These are phyloP conservation scores for Drosophila picticornis DNA, from an alignment of 2,888 invertebrate genomes.

Conservation along the genomic window DNA sequence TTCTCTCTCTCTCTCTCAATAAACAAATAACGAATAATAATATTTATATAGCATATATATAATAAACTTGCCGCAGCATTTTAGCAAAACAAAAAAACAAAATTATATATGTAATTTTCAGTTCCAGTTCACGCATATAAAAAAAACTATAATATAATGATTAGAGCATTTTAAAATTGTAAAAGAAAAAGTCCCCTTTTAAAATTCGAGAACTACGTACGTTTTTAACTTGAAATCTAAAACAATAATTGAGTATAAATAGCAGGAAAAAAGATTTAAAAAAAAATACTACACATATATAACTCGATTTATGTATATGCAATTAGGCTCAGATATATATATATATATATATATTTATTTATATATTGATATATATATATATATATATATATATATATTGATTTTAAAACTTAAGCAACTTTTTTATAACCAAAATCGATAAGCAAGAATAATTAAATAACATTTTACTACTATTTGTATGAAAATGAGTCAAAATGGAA, in stretches of 20 bases:
- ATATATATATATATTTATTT: constrained; percentile 34
- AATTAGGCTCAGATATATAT: constrained; percentile 49
- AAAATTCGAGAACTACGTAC: constrained; percentile 46
- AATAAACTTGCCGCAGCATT: constrained; percentile 57
- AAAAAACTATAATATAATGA: constrained; percentile 31
- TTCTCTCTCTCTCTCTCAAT: constrained; percentile 13
- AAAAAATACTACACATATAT: constrained; percentile 48
- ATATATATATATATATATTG: constrained; percentile 57
- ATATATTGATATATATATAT: constrained; percentile 42
- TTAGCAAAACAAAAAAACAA: constrained; percentile 31
- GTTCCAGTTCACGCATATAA: constrained; percentile 30
- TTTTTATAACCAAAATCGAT: constrained; percentile 63
- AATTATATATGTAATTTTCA: constrained; percentile 15
- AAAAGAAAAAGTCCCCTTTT: constrained; percentile 28
- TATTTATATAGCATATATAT: constrained; percentile 35
- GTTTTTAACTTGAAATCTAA: constrained; percentile 69
- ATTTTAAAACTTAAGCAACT: constrained; percentile 72
- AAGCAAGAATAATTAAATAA: constrained; percentile 19
- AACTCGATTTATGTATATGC: constrained; percentile 35
- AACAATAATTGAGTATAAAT: constrained; percentile 74
- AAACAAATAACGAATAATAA: constrained; percentile 12
- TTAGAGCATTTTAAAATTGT: constrained; percentile 47
- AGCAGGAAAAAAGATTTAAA: constrained; percentile 48
- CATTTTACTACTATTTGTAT: constrained; percentile 55
- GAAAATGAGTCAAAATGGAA: constrained; percentile 37